Base-by-base conservation (phyloP, 2,797 vertebrate species). In the Anas bernieri region DNA sequence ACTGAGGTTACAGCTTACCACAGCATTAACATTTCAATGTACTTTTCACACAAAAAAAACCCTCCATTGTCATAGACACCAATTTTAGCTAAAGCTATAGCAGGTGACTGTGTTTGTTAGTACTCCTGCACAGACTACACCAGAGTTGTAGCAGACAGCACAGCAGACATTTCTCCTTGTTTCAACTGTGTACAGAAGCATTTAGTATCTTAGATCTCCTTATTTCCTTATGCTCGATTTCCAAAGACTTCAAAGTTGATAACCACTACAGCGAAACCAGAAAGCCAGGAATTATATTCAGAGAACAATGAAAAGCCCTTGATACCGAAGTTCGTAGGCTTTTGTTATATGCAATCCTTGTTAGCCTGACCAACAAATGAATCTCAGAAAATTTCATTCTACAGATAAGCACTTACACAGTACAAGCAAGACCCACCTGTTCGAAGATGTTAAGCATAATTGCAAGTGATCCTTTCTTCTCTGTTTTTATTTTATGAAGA, bases 71-170 rank as follows among this genome's bases (percentile, higher is more conserved):
- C 54, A 14, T 23, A 28, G 74, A 64, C 56, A 31, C 7, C 30
- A 20, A 18, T 11, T 39, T 23, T n/a, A 5, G 41, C 76, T 66
- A 45, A 43, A 12, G 31, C 62, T 63, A 1, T 12, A 26, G 31
- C 7, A 45, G 11, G 23, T 33, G 37, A 54, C 48, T 50, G 48
- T 48, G 46, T 50, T 50, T 50, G 48, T 48, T 48, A 48, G 23
- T 50, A 50, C 7, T 50, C 48, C 48, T 50, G 48, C 56, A 45
- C 6, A n/a, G 31, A 7, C 43, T 39, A 66, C 15, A 50, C n/a
- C 64, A 28, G 21, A 54, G 12, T 17, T 2, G 0, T 3, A 54
- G n/a, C 1, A 77, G 31, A 46, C 39, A 73, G 26, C 0, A 1
- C 26, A 70, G 43, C 48, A 77, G 37, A 13, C 25, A 8, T n/a